Evolutionary conservation across 2,113 vertebrate species (phyloP).

Genomic region (Poeciliopsis occidentalis): DNA sequence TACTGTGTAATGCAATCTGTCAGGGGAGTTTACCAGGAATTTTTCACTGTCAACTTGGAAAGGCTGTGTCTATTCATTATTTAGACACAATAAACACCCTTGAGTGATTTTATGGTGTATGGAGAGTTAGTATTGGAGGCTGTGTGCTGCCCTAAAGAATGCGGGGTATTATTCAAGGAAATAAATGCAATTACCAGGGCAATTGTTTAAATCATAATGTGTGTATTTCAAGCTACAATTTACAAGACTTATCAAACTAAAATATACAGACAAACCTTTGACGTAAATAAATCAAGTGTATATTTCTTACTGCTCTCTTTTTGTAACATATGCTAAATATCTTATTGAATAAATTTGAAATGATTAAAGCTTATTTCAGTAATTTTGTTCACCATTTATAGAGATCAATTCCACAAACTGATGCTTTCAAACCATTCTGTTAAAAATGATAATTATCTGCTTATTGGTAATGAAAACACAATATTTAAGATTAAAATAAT

Average conservation of each 20-base stretch:
- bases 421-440: not conserved
- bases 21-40: constrained; percentile 61
- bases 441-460: not conserved
- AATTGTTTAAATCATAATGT: constrained; percentile 59
- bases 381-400: not conserved
- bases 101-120: constrained; percentile 68
- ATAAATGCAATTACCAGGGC: constrained; percentile 65
- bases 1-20: constrained; percentile 62
- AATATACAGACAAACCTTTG: constrained; percentile 28
- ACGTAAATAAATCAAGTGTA: constrained; percentile 40
- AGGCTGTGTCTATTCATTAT: constrained; percentile 73
- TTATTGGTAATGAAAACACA: not conserved
- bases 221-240: constrained; percentile 52
- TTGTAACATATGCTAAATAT: constrained; percentile 49
- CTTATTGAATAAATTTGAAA: not conserved
- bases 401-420: not conserved
- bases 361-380: not conserved
- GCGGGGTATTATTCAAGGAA: constrained; percentile 59
- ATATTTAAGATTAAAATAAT: not conserved
- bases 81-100: constrained; percentile 76
- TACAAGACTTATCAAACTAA: constrained; percentile 50
- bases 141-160: constrained; percentile 38
- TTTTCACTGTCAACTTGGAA: constrained; percentile 74
- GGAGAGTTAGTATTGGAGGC: constrained; percentile 59
- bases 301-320: constrained; percentile 35